These are phyloP conservation scores for Ctenomys sociabilis DNA, from an alignment of 2,113 vertebrate species.

Conservation along the genomic window DNA sequence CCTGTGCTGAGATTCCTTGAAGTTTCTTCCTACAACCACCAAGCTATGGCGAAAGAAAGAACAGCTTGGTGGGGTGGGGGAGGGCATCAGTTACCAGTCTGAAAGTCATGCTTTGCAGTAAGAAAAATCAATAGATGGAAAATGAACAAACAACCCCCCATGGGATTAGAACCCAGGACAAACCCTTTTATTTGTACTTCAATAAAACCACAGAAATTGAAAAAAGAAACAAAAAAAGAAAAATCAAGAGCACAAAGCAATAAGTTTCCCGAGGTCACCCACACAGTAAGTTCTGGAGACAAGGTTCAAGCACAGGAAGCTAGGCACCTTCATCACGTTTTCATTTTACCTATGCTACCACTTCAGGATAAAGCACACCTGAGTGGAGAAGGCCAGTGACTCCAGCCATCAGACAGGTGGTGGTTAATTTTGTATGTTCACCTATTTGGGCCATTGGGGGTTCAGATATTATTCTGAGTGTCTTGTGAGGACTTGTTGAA, in stretches of 20 bases:
- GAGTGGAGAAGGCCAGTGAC: neutral
- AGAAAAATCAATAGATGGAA: neutral
- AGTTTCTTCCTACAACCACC: neutral
- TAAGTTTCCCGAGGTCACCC: neutral
- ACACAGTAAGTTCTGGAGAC: neutral
- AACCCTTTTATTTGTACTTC: neutral
- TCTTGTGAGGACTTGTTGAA: neutral
- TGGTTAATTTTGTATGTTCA: neutral
- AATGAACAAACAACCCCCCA: neutral
- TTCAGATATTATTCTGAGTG: neutral
- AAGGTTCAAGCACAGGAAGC: neutral
- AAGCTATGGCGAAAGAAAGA: neutral
- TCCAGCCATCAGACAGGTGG: neutral
- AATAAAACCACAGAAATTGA: neutral
- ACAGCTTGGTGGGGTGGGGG: neutral
- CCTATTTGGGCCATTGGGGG: neutral
- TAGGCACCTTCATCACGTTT: neutral
- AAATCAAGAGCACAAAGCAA: neutral
- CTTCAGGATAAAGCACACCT: neutral
- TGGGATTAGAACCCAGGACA: too few species aligned
- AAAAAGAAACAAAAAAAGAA: neutral
- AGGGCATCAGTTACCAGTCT: neutral
- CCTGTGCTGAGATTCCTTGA: neutral
- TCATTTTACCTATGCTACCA: neutral
- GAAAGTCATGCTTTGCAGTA: fast-evolving